Conservation (phyloP, 2,113 vertebrate genomes). For the Ailurus styani region DNA sequence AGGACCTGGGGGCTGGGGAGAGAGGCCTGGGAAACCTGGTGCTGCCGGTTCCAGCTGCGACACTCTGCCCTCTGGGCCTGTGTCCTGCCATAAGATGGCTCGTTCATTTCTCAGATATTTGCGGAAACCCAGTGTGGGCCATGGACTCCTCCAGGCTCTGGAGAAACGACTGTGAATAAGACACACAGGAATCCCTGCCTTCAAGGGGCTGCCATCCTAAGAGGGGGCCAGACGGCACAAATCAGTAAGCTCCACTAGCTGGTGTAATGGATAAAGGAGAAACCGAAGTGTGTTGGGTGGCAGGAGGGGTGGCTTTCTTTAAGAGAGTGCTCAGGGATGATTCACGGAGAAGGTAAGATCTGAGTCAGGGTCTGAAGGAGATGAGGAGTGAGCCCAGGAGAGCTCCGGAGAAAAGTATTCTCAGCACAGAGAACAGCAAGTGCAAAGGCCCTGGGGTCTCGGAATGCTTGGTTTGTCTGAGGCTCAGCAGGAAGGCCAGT, state of each 20-base stretch:
- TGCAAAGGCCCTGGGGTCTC: background rate
- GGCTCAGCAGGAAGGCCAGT: background rate
- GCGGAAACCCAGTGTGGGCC: background rate
- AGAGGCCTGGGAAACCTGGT: background rate
- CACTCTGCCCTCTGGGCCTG: background rate
- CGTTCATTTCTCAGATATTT: background rate
- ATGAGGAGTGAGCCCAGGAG: background rate
- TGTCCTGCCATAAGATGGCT: background rate
- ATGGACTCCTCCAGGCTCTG: background rate
- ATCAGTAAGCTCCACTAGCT: background rate
- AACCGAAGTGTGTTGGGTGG: background rate
- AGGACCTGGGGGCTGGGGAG: background rate
- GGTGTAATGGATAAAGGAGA: fast-evolving
- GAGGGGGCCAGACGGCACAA: too few species aligned
- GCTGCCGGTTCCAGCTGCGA: fast-evolving
- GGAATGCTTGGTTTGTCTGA: background rate
- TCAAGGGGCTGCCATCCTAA: background rate
- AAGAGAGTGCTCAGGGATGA: background rate
- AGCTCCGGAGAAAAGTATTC: background rate
- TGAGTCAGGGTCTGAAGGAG: background rate
- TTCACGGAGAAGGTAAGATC: background rate
- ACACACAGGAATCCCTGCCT: background rate
- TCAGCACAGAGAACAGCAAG: background rate
- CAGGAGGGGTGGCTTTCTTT: background rate
- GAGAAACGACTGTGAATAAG: background rate